A percentile compares a stretch with the other conserved stretches of the same genome.
Evolutionary conservation across 2,888 invertebrate species (phyloP).

Genomic region (Baccha elongata): DNA sequence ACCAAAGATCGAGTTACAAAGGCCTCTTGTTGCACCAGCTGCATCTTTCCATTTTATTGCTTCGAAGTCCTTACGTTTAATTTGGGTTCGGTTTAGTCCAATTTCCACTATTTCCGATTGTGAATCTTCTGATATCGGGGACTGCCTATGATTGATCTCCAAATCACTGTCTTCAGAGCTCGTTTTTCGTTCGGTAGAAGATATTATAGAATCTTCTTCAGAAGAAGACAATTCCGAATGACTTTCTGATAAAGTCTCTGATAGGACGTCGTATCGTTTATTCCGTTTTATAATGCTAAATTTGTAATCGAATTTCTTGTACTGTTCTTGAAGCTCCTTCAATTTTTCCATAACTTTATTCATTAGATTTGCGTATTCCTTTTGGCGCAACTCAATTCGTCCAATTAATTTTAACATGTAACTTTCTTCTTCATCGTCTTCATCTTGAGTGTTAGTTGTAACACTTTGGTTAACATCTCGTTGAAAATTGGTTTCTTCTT

Average conservation of each 20-base stretch:
- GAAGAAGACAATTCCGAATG: not conserved
- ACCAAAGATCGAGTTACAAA: slow-evolving; percentile 83
- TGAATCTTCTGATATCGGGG: not conserved
- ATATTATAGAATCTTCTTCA: no score
- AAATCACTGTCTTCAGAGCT: slow-evolving; percentile 1
- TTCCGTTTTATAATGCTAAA: no score
- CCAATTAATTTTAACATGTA: slow-evolving; percentile 11
- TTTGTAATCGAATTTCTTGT: no score
- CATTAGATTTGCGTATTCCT: not conserved
- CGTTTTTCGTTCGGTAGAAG: not conserved
- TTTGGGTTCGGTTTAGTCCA: slow-evolving; percentile 78
- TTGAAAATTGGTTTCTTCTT: no score
- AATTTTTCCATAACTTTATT: not conserved
- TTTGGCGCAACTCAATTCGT: slow-evolving; percentile 9
- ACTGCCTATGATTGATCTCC: not conserved
- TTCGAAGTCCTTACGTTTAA: slow-evolving; percentile 79
- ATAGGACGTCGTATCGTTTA: not conserved
- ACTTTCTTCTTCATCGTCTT: no score
- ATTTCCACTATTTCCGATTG: slow-evolving; percentile 67
- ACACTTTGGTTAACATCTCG: no score
- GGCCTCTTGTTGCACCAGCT: slow-evolving; percentile 83
- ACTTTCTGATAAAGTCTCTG: not conserved
- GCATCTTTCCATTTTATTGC: slow-evolving; percentile 83
- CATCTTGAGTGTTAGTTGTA: not conserved
- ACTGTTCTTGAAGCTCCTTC: no score